Percentiles rank a stretch among this genome's conserved stretches.
Conservation (phyloP, 2,888 invertebrate species). For the Dicyrtomina minuta region DNA sequence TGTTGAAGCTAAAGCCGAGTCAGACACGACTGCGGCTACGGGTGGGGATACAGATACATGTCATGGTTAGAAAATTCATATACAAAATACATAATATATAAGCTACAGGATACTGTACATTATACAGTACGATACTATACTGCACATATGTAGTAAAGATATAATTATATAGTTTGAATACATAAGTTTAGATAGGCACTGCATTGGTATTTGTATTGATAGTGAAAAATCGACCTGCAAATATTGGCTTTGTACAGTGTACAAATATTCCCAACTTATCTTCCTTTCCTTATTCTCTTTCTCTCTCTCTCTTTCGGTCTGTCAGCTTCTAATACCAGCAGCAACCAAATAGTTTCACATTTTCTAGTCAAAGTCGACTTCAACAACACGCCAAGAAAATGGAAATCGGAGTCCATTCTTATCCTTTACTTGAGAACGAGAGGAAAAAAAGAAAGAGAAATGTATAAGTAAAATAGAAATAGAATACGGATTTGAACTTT, state of each 20-base stretch:
- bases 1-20: no score
- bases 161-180: no score
- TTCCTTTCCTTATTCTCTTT: constrained; percentile 11
- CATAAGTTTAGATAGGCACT: no score
- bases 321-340: neutral
- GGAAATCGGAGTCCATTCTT: neutral
- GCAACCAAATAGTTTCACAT: neutral
- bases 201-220: neutral
- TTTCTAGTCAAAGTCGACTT: neutral
- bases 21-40: neutral
- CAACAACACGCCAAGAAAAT: neutral
- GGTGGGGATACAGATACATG: neutral
- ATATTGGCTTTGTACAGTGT: constrained; percentile 2
- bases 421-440: neutral
- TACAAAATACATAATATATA: neutral
- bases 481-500: no score
- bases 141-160: no score
- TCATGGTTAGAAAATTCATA: neutral
- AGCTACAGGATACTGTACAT: neutral
- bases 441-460: neutral
- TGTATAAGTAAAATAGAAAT: neutral
- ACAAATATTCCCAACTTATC: neutral
- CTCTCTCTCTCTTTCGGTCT: neutral
- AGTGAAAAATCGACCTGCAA: constrained; percentile 15
- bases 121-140: neutral